Evolutionary conservation across 2,888 invertebrate genomes (phyloP), one percentile per base, ranked within the genome.

Genomic region (Acanthococcus lagerstroemiae): DNA sequence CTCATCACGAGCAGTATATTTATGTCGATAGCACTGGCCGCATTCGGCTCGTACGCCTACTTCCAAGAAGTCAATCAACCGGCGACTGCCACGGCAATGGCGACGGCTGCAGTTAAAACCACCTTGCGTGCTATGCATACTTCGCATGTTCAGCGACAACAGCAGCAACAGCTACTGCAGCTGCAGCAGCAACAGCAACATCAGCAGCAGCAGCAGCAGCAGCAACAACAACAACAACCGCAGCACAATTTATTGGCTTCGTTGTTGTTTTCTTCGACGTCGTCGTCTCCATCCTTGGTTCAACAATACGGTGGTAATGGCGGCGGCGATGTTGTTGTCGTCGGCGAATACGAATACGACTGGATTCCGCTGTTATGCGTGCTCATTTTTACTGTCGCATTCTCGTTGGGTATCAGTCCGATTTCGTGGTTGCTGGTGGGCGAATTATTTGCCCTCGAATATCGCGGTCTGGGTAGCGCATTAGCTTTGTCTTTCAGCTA

Each of bases 401-500:
- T 90, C 74, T 88, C 89, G n/a, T 77, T 90, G 71, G 90, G 90
- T 60, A 89, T 90, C 78, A 90, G 88, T 75, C 90, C 91, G 25
- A 90, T 91, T 74, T 90, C 90, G 27, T 90, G 90, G 87, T 77
- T 91, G 69, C 79, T 90, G 73, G 86, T 89, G 72, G 88, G 88
- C 67, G 90, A 90, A 75, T 77, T 91, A 66, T 90, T 93, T 77
- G 87, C 93, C 56, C 75, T 88, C 68, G 88, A 90, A 75, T 89
- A 84, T 76, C 80, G 89, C 74, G 90, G 91, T n/a, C 81, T 90
- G 70, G 92, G 93, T 0, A 88, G 89, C 68, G 90, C 91, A 37
- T 81, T 93, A 75, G 89, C 91, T 17, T 88, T 90, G 0, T 85
- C 89, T 56, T 88, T 90, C 75, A 91, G 89, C 75, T 90, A 91